Base-by-base conservation (phyloP, 2,113 vertebrate genomes). In the Larimichthys crocea region DNA sequence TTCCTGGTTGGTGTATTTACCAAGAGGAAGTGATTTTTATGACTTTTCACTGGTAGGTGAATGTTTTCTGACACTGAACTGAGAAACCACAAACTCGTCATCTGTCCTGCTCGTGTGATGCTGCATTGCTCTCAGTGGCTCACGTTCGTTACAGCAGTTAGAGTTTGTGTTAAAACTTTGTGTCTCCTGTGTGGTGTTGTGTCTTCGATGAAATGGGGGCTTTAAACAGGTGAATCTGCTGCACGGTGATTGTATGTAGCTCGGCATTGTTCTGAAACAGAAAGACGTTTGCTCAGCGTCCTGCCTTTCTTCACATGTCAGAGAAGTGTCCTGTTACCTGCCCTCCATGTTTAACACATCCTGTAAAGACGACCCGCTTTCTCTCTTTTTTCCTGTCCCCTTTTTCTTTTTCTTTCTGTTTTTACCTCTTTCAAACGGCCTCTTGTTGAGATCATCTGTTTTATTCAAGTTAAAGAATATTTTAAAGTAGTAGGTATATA, bases 291-390 rank as follows among this genome's bases (percentile, higher is more conserved):
- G 29, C 78, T 88, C 91, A 89, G 89, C 86, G 56, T 40, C 53
- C 42, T 81, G 69, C 31, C 46, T 31, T 42, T 57, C 20, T 48
- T n/a, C 62, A 81, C 50, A 22, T 26, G 61, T 90, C 89, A 90
- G 86, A 75, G 10, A 65, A 50, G 86, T 73, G 74, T 89, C 72
- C 62, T 59, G 62, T 83, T 84, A 89, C 87, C 74, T 73, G 70
- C 44, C 79, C 77, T 79, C 73, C 63, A 65, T 80, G 57, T 55
- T 59, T 22, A 69, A 69, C 66, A 60, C 74, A 31, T 68, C 70
- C 74, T 35, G 19, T 5, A 65, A 49, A 63, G 49, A 31, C 31
- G 40, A 3, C 19, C 22, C 26, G 40, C 10, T 35, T 48, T 42
- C 3, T 42, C 20, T 26, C 12, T 66, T 24, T 26, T 46, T 46